These are phyloP conservation scores for Stigmatopora nigra DNA, from an alignment of 2,113 vertebrate species.

Conservation along the genomic window DNA sequence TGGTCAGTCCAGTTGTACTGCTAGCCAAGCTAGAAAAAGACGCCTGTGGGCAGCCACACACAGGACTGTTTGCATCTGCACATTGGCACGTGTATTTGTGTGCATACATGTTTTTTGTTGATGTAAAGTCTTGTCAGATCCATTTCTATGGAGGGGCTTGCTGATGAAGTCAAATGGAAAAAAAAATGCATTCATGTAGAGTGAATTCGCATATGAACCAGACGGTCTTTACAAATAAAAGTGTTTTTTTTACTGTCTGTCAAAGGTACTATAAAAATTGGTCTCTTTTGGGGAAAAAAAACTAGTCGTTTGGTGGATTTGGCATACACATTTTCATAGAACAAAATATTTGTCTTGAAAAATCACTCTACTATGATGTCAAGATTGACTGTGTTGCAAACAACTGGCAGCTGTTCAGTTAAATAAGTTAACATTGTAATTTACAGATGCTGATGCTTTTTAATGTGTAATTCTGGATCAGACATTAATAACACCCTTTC, in stretches of 20 bases:
- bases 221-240: background rate
- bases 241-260: background rate
- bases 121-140: slow-evolving; percentile 22
- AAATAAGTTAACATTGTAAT: slow-evolving; percentile 42
- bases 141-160: slow-evolving; percentile 12
- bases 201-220: slow-evolving; percentile 10
- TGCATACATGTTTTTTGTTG: slow-evolving; percentile 28
- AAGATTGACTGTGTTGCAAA: no score
- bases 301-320: no score
- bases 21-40: slow-evolving; percentile 60
- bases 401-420: slow-evolving; percentile 28
- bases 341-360: no score
- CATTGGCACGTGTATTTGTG: slow-evolving; percentile 34
- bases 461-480: slow-evolving; percentile 24
- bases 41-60: slow-evolving; percentile 54
- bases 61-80: slow-evolving; percentile 35
- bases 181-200: slow-evolving; percentile 24
- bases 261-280: background rate
- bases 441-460: slow-evolving; percentile 38
- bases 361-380: no score
- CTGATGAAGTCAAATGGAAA: slow-evolving; percentile 29
- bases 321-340: background rate
- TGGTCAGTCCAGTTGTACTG: slow-evolving; percentile 44
- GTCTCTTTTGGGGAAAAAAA: background rate
- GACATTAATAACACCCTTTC: slow-evolving; percentile 58